These are phyloP conservation scores for Drosophila grimshawi DNA, from an alignment of 1,140 invertebrate species.

Conservation along the genomic window DNA sequence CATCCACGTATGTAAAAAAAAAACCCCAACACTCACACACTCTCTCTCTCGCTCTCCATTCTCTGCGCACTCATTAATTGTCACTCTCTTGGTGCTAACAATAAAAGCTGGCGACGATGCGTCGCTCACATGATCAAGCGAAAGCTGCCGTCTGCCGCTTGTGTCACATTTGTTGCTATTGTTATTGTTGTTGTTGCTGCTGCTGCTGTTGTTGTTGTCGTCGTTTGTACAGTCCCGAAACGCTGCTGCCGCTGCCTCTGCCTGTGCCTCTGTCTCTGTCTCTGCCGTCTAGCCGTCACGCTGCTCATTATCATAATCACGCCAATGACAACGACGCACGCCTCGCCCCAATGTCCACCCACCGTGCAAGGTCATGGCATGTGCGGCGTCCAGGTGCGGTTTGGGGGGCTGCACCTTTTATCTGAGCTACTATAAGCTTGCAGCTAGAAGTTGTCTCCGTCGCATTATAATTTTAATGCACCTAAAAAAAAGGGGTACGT, in stretches of 20 bases:
- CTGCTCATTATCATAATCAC: slow-evolving; percentile 77
- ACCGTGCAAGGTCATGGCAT: slow-evolving; percentile 48
- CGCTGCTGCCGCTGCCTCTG: background rate
- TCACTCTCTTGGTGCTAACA: slow-evolving; percentile 50
- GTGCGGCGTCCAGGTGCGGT: slow-evolving; percentile 28
- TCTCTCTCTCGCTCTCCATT: slow-evolving; percentile 6
- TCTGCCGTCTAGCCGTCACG: slow-evolving; percentile 21
- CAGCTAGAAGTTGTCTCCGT: background rate
- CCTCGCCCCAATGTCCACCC: slow-evolving; percentile 28
- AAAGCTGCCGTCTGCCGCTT: slow-evolving; percentile 52
- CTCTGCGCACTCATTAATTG: background rate
- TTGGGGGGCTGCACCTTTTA: background rate
- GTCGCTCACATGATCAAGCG: slow-evolving; percentile 77
- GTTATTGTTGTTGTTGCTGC: slow-evolving; percentile 9
- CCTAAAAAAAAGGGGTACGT: too few relatives aligned
- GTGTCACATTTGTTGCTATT: background rate
- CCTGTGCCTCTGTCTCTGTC: background rate
- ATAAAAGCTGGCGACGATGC: slow-evolving; percentile 45
- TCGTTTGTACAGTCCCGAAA: slow-evolving; percentile 54
- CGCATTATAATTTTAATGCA: too few relatives aligned
- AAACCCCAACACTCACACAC: too few relatives aligned
- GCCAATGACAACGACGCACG: slow-evolving; percentile 41
- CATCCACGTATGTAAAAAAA: background rate
- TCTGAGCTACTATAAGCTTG: background rate
- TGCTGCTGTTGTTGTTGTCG: slow-evolving; percentile 3